Evolutionary conservation across 2,888 invertebrate species (phyloP), one percentile per base, ranked within the genome.

Genomic region (Chloroclysta siterata): DNA sequence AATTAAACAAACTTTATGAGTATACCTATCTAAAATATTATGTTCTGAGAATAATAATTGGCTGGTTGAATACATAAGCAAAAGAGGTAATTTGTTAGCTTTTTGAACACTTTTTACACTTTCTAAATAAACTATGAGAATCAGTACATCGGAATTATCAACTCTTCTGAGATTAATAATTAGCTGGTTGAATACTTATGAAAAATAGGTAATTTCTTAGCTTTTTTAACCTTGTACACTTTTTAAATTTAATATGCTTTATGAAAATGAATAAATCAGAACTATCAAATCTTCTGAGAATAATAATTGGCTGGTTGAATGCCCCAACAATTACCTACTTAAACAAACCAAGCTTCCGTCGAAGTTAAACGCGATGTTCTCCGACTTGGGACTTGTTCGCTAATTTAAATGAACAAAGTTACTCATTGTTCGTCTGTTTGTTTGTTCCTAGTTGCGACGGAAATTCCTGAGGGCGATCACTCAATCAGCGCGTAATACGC

Each of bases 371-470:
- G 60, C 29, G 47, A 51, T 50, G 29, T 41, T 36, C 54, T 51
- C 50, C 39, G 22, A 36, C 59, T 44, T 33, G 41, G 15, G 55
- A 64, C 69, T 72, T 72, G 72, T 74, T 74, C 63, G 58, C 70
- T 79, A 80, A 80, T 81, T 80, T 76, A 78, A 82, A 75, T 78
- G 74, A 78, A 77, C 75, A 68, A 82, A 82, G 75, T 82, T 80
- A 74, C 73, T 70, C 70, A 72, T 71, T 74, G 74, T 79, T 77
- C 71, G 70, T 73, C 68, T 77, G 76, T 77, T 76, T 76, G 77
- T 75, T 75, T 68, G 66, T 39, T 44, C 61, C 60, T 56, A 64
- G 59, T 70, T 60, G 22, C 36, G 48, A 66, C 6, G 42, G 53
- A 29, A 28, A 46, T 47, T 53, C 28, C 33, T 44, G 22, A n/a